A percentile compares a stretch with the other conserved stretches of the same genome.
These are phyloP conservation scores for Gracilinanus agilis DNA, from an alignment of 2,113 vertebrate genomes.

Conservation along the genomic window DNA sequence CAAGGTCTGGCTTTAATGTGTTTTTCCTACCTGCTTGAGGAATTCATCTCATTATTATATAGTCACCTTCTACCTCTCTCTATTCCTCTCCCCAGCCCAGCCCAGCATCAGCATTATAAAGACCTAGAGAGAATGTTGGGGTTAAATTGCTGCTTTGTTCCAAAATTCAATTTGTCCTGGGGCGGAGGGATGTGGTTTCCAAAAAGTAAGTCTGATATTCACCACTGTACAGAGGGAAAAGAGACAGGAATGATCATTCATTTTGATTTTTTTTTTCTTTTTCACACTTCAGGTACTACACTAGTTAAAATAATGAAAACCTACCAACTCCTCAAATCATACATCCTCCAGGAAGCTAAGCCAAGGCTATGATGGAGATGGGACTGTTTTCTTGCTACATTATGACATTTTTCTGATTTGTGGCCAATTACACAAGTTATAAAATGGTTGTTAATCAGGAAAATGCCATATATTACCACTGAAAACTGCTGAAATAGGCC, in stretches of 20 bases:
- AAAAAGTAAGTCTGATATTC: slow-evolving; percentile 51
- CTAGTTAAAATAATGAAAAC: slow-evolving; percentile 85
- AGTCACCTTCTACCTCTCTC: not conserved
- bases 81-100: not conserved
- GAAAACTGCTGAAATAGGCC: slow-evolving; percentile 84
- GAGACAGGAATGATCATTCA: slow-evolving; percentile 76
- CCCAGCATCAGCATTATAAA: not conserved
- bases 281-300: slow-evolving; percentile 79
- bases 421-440: slow-evolving; percentile 85
- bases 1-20: not conserved
- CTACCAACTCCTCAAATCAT: slow-evolving; percentile 77
- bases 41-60: not conserved
- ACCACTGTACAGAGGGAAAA: slow-evolving; percentile 57
- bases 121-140: not conserved
- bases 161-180: not conserved
- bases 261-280: slow-evolving; percentile 71
- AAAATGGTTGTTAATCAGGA: slow-evolving; percentile 85
- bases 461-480: slow-evolving; percentile 80
- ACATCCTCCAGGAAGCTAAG: slow-evolving; percentile 74
- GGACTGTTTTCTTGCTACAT: slow-evolving; percentile 82
- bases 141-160: not conserved
- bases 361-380: slow-evolving; percentile 73
- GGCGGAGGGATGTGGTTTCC: not conserved
- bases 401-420: slow-evolving; percentile 83
- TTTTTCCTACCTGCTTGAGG: not conserved